Base-by-base conservation (phyloP, 2,888 invertebrate genomes). In the Eurytoma californica region DNA sequence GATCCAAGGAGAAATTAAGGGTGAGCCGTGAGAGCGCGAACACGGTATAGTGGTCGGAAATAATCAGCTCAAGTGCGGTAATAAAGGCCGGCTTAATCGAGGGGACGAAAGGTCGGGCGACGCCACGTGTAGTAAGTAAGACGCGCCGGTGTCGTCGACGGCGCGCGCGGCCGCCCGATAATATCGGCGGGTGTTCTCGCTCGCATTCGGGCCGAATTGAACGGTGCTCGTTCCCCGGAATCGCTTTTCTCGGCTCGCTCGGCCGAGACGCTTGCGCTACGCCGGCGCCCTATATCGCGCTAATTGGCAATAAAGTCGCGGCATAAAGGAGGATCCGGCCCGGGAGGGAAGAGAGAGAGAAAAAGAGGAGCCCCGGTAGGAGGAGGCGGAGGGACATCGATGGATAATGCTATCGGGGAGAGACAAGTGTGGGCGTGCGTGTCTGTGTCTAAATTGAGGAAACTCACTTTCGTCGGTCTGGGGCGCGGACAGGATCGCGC, bases 401-500 rank as follows among this genome's bases (percentile, higher is more conserved):
- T 63, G 39, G 14, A 63, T 16, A 63, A 63, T 39, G 39, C 39
- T 9, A 39, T 39, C 39, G 9, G 7, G 63, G 16, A 18, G n/a
- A 63, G 39, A 63, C 2, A 39, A 63, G 30, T n/a, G 16, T n/a
- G 28, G 7, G 18, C 28, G n/a, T 47, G 20, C 13, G 12, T 24
- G 24, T 39, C 39, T 39, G 39, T 39, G 39, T 39, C 39, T 39
- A 39, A 39, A 39, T 39, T 39, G 39, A 39, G 39, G 9, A 39
- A 39, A 94, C 97, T 96, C 92, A 97, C 97, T 98, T 93, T 98
- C 98, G 93, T 99, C 98, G 91, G 98, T 97, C 91, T 98, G 97
- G 86, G 98, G 98, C 87, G 98, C 98, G 89, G 98, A 98, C 89
- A 99, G 93, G 90, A 99, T 99, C 92, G 98, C 97, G 92, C 98